phyloP scores from a whole-genome alignment of 1,140 invertebrate species.

The Trialeurodes vaporariorum region DNA sequence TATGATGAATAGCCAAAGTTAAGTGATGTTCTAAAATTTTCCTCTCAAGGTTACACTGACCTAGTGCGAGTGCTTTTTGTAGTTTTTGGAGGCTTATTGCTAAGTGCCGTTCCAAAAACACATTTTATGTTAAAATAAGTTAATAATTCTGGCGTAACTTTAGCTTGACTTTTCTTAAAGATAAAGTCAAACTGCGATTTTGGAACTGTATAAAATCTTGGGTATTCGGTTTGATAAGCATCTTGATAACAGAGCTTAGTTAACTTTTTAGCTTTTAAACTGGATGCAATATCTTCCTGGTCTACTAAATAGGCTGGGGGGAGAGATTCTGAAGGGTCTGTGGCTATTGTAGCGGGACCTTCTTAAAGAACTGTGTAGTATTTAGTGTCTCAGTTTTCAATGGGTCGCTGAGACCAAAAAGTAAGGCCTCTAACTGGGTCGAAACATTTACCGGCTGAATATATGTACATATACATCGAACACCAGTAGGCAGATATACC shows the following conservation, averaged over 20 bases:
- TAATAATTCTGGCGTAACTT: neutral
- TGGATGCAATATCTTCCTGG: neutral
- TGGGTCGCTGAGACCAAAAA: neutral
- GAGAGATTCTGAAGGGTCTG: neutral
- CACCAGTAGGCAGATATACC: conserved; percentile 2
- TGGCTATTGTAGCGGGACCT: neutral
- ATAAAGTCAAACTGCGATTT: neutral
- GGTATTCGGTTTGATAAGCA: neutral
- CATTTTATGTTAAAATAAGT: neutral
- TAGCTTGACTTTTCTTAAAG: neutral
- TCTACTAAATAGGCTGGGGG: neutral
- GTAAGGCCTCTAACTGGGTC: neutral
- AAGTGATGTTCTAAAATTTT: conserved; percentile 7
- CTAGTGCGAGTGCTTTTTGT: neutral
- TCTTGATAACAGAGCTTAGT: neutral
- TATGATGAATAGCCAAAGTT: neutral
- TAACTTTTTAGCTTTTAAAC: neutral
- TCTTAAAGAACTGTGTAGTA: conserved; percentile 5
- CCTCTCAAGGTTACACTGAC: conserved; percentile 4
- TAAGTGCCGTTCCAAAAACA: neutral
- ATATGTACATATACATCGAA: neutral
- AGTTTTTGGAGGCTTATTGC: neutral
- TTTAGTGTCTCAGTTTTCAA: neutral
- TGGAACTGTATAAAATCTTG: neutral
- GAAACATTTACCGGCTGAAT: neutral